phyloP scores from a whole-genome alignment of 1,140 invertebrate genomes.

The Antheraea pernyi region DNA sequence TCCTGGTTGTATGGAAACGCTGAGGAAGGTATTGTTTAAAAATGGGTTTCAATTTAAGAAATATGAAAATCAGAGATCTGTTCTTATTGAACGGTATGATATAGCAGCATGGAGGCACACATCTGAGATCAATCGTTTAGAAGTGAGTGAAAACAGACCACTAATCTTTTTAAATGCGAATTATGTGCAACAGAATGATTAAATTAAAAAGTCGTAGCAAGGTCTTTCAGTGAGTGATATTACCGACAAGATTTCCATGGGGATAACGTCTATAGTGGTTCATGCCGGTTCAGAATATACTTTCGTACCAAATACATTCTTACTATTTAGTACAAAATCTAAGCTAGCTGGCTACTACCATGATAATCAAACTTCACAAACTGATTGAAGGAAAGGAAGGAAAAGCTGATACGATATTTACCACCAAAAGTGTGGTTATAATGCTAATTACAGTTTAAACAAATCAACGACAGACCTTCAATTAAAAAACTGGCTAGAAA shows the following conservation, averaged over 20 bases:
- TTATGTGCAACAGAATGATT: constrained; percentile 27
- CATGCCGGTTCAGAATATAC: constrained; percentile 22
- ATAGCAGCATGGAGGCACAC: constrained; percentile 6
- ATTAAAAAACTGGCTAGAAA: neutral
- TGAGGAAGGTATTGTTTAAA: neutral
- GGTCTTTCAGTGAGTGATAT: constrained; percentile 25
- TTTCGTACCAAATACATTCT: constrained; percentile 26
- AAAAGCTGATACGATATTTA: too few species aligned
- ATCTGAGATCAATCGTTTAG: constrained; percentile 1
- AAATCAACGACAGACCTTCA: too few species aligned
- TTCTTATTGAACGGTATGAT: constrained; percentile 9
- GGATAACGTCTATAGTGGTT: constrained; percentile 29
- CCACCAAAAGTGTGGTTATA: too few species aligned
- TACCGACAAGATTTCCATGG: constrained; percentile 28
- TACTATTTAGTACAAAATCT: constrained; percentile 29
- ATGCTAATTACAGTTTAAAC: too few species aligned
- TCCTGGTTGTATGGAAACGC: constrained; percentile 3
- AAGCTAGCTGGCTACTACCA: too few species aligned
- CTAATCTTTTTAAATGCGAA: constrained; percentile 31
- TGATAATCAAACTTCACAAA: too few species aligned
- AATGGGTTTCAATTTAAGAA: constrained; percentile 4
- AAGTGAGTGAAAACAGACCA: neutral
- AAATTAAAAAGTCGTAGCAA: constrained; percentile 32
- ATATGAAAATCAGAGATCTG: constrained; percentile 7
- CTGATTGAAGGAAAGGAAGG: too few species aligned